A percentile compares a stretch with the other conserved stretches of the same genome.
phyloP scores from a whole-genome alignment of 2,113 vertebrate species.

The Prolemur simus region DNA sequence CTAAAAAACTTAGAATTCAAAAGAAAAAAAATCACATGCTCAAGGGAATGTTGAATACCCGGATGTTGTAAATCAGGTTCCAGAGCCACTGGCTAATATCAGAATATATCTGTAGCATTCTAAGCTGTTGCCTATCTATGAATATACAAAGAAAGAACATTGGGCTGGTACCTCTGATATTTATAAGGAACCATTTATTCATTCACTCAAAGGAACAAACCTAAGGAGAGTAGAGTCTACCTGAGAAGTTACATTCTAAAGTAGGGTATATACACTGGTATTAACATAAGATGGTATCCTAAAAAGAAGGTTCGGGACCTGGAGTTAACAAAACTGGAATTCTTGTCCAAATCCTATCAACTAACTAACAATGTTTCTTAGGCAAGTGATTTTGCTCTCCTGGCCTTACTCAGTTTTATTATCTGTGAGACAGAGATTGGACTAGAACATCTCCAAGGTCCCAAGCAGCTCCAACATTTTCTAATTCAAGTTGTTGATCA shows the following conservation, averaged over 20 bases:
- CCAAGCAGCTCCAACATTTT: neutral
- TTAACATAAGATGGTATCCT: neutral
- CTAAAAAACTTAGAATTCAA: neutral
- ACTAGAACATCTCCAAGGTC: neutral
- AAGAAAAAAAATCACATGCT: neutral
- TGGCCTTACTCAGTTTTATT: neutral
- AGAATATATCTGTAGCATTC: neutral
- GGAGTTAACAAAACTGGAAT: constrained; percentile 4
- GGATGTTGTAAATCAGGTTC: constrained; percentile 7
- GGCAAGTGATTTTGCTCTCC: neutral
- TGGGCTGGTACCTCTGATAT: neutral
- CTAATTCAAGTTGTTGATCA: constrained; percentile 18
- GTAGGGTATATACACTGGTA: neutral
- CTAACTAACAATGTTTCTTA: neutral
- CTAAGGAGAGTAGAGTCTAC: neutral
- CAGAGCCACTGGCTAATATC: neutral
- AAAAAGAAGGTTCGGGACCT: neutral
- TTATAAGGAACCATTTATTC: neutral
- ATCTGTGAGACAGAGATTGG: neutral
- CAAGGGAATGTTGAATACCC: neutral
- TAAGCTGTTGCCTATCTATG: neutral
- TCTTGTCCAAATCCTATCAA: neutral
- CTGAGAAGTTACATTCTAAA: neutral
- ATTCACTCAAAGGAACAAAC: neutral
- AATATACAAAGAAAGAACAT: neutral